phyloP scores from a whole-genome alignment of 1,140 invertebrate genomes.

The Brachionus rotundiformis region DNA sequence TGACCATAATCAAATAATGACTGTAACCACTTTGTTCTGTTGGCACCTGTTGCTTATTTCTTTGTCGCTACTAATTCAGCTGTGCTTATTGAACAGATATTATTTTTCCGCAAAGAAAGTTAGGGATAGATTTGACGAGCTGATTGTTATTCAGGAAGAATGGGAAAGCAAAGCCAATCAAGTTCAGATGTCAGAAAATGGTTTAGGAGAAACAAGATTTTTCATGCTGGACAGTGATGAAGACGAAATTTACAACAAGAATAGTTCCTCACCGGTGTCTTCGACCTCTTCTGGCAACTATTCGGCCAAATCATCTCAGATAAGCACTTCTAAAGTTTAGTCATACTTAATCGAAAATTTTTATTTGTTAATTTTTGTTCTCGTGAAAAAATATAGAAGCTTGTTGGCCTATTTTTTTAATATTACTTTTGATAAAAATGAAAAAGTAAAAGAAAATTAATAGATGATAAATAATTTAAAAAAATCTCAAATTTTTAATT shows the following conservation, averaged over 20 bases:
- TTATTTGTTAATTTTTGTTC: background rate
- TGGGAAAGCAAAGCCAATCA: background rate
- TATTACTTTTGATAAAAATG: too few species aligned
- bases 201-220: background rate
- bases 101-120: background rate
- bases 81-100: background rate
- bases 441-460: too few species aligned
- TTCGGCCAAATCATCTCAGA: background rate
- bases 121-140: background rate
- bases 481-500: too few species aligned
- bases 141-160: background rate
- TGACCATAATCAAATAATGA: constrained; percentile 64
- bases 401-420: too few species aligned
- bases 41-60: constrained; percentile 53
- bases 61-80: background rate
- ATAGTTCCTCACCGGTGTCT: background rate
- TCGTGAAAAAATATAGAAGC: too few species aligned
- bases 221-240: background rate
- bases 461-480: too few species aligned
- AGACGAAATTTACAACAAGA: background rate
- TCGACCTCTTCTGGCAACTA: background rate
- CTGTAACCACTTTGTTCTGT: constrained; percentile 61
- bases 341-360: background rate
- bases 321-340: background rate
- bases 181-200: background rate